These are phyloP conservation scores for Altica lythri DNA, from an alignment of 2,888 invertebrate species.

Conservation along the genomic window DNA sequence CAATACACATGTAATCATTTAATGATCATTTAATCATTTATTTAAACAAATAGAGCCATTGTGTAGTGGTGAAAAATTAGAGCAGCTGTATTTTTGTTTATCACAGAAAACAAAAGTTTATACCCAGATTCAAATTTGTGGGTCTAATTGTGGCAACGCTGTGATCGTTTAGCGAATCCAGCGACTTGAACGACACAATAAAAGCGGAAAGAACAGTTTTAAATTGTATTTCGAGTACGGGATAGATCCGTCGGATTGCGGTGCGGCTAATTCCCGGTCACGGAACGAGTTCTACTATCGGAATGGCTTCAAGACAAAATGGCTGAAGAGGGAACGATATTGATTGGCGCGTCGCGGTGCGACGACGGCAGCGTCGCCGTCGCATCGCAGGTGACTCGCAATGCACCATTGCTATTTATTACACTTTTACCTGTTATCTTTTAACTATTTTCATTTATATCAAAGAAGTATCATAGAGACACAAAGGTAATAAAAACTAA, in stretches of 20 bases:
- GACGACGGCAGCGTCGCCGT: no score
- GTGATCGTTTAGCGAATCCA: background rate
- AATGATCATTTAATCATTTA: no score
- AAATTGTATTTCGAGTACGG: slow-evolving; percentile 11
- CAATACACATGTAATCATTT: no score
- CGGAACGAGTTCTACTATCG: slow-evolving; percentile 37
- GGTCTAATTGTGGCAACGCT: background rate
- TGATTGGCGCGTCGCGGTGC: slow-evolving; percentile 56
- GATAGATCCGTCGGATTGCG: slow-evolving; percentile 32
- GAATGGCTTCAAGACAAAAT: slow-evolving; percentile 57
- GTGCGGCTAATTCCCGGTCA: slow-evolving; percentile 50
- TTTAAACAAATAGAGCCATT: no score
- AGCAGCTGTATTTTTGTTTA: no score
- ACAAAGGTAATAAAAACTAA: no score
- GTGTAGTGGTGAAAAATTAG: no score
- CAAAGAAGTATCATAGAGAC: no score
- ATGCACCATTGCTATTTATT: slow-evolving; percentile 57
- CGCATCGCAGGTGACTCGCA: slow-evolving; percentile 56
- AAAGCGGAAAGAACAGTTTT: slow-evolving; percentile 19
- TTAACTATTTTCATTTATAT: no score
- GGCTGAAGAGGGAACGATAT: slow-evolving; percentile 57
- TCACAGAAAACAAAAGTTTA: no score
- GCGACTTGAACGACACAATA: slow-evolving; percentile 5
- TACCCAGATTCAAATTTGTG: no score
- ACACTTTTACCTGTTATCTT: no score